phyloP scores from a whole-genome alignment of 2,797 vertebrate species.

The Otolemur crassicaudatus region DNA sequence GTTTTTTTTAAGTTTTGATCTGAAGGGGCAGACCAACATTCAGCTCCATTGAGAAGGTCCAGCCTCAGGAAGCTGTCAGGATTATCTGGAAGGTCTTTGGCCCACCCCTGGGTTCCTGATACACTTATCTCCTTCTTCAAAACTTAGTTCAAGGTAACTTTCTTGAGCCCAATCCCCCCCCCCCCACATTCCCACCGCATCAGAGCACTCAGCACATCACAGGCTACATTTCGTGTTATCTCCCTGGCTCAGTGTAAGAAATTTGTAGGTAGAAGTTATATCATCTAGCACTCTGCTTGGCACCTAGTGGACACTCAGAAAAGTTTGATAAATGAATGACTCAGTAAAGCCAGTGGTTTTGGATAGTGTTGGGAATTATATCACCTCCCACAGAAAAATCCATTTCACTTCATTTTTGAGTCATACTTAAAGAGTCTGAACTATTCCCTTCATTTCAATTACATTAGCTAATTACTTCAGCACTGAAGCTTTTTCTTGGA shows the following conservation, averaged over 20 bases:
- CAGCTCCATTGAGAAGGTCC: background rate
- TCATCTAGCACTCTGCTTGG: background rate
- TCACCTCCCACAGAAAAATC: constrained; percentile 74
- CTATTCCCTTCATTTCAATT: constrained; percentile 62
- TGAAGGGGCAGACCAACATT: background rate
- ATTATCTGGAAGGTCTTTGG: background rate
- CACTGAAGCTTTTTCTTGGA: constrained; percentile 69
- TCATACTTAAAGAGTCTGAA: constrained; percentile 70
- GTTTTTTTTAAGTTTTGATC: background rate
- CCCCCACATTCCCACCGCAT: fast-evolving
- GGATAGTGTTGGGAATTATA: background rate
- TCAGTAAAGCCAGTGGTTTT: background rate
- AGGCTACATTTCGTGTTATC: background rate
- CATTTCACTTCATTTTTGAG: constrained; percentile 61
- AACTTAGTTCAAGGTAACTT: background rate
- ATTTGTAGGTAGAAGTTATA: background rate
- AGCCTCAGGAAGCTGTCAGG: background rate
- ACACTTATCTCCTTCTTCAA: background rate
- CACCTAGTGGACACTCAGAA: background rate
- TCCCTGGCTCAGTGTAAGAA: too few species aligned
- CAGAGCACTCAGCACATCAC: background rate
- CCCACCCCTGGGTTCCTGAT: background rate
- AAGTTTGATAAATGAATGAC: constrained; percentile 25
- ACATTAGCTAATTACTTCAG: constrained; percentile 78
- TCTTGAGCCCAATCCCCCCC: fast-evolving